phyloP scores from a whole-genome alignment of 1,140 invertebrate species.

The Marisa cornuarietis region DNA sequence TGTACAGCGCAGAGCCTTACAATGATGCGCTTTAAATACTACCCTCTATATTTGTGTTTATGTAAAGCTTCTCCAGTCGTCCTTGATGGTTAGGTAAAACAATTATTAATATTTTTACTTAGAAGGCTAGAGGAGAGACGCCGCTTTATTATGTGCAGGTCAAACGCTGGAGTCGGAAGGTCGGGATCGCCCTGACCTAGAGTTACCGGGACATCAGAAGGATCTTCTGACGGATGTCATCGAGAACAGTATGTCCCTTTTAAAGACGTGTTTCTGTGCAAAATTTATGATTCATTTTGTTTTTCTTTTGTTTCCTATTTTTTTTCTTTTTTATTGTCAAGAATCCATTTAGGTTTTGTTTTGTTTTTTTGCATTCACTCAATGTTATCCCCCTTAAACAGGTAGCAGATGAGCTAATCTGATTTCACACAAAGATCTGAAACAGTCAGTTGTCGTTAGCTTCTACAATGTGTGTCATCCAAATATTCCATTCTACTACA shows the following conservation, averaged over 20 bases:
- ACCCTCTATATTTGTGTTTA: no score
- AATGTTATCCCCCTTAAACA: background rate
- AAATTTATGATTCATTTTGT: background rate
- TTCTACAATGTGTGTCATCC: no score
- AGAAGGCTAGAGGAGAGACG: no score
- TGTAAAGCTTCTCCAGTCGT: no score
- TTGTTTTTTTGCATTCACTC: background rate
- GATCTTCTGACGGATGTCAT: constrained; percentile 21
- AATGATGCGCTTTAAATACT: no score
- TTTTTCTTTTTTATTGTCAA: no score
- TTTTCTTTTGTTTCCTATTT: background rate
- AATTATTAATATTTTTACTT: no score
- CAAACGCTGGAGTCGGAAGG: constrained; percentile 25
- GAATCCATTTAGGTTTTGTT: background rate
- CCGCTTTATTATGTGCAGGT: constrained; percentile 15
- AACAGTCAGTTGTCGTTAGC: no score
- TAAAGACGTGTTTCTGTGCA: background rate
- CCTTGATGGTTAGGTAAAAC: no score
- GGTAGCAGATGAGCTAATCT: background rate
- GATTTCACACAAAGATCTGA: no score
- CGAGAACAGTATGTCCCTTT: background rate
- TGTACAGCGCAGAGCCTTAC: no score
- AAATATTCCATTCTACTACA: no score
- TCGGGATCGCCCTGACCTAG: constrained; percentile 20
- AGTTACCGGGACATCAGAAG: constrained; percentile 32